Evolutionary conservation across 2,888 invertebrate genomes (phyloP).

Genomic region (Euzetes globulus): DNA sequence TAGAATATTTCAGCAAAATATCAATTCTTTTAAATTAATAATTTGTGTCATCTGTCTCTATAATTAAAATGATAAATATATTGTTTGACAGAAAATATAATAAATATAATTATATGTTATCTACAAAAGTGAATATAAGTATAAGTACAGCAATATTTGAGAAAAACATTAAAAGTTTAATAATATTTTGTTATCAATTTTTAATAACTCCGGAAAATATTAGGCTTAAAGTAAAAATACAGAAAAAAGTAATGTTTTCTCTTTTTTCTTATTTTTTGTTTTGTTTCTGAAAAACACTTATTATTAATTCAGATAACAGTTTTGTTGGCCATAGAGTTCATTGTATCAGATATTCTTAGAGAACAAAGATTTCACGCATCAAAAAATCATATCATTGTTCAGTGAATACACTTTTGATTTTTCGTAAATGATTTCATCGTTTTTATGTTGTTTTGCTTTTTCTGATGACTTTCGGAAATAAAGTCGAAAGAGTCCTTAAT

Average conservation of each 20-base stretch:
- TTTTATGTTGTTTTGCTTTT: conserved; percentile 1
- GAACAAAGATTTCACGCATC: not conserved
- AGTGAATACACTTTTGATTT: not conserved
- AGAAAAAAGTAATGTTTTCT: too few relatives aligned
- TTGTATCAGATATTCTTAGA: not conserved
- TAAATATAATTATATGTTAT: too few relatives aligned
- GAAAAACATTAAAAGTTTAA: too few relatives aligned
- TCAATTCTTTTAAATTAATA: not conserved
- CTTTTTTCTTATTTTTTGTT: too few relatives aligned
- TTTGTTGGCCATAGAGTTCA: not conserved
- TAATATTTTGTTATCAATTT: too few relatives aligned
- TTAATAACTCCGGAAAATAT: too few relatives aligned
- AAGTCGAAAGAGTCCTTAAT: not conserved
- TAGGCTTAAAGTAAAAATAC: too few relatives aligned
- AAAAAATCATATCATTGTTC: not conserved
- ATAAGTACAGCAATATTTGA: too few relatives aligned
- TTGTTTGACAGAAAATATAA: too few relatives aligned
- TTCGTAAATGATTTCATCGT: not conserved
- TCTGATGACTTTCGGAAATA: conserved; percentile 20
- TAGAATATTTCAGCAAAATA: not conserved
- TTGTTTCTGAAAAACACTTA: not conserved
- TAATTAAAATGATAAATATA: conserved; percentile 14
- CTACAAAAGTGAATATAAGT: too few relatives aligned
- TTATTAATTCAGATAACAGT: not conserved
- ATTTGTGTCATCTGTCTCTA: not conserved